A percentile compares a stretch with the other conserved stretches of the same genome.
Conservation (phyloP, 64 coral and sea anemone genomes). For the Pachyseris speciosa region DNA sequence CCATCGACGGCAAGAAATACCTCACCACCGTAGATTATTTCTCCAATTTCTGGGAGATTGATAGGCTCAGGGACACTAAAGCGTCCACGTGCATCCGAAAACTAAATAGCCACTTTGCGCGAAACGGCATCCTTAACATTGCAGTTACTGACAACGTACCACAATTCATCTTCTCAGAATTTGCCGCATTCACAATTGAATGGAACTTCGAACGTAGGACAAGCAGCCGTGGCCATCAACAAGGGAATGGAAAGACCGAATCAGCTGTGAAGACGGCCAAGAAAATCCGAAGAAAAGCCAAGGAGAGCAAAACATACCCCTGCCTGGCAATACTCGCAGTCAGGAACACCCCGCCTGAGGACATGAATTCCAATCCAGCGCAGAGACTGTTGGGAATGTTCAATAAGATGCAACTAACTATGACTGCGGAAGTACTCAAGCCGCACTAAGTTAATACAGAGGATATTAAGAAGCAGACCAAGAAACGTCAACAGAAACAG, state of each 20-base stretch:
- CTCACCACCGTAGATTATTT: conserved; percentile 19
- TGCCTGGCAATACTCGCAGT: conserved; percentile 33
- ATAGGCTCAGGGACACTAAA: background rate
- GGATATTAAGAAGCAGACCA: background rate
- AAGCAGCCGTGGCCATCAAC: conserved; percentile 39
- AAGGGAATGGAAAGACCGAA: conserved; percentile 23
- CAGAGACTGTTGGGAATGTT: conserved; percentile 36
- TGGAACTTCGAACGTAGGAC: too few relatives aligned
- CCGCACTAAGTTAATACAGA: conserved; percentile 11
- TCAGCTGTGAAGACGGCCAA: conserved; percentile 51
- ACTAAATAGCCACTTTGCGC: background rate
- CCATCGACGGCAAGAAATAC: conserved; percentile 20
- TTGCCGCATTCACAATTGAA: background rate
- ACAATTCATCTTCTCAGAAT: conserved; percentile 23
- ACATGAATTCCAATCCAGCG: conserved; percentile 8
- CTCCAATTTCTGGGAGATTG: conserved; percentile 4
- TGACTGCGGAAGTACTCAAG: background rate
- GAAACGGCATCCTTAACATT: conserved; percentile 32
- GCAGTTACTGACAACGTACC: conserved; percentile 39
- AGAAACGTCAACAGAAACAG: background rate
- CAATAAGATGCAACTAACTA: conserved; percentile 30
- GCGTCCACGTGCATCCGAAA: background rate
- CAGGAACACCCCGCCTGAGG: conserved; percentile 56
- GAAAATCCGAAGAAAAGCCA: conserved; percentile 25
- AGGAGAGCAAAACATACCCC: background rate